A percentile compares a stretch with the other conserved stretches of the same genome.
Conservation (phyloP, 2,888 invertebrate species). For the Drosophila sordidula region DNA sequence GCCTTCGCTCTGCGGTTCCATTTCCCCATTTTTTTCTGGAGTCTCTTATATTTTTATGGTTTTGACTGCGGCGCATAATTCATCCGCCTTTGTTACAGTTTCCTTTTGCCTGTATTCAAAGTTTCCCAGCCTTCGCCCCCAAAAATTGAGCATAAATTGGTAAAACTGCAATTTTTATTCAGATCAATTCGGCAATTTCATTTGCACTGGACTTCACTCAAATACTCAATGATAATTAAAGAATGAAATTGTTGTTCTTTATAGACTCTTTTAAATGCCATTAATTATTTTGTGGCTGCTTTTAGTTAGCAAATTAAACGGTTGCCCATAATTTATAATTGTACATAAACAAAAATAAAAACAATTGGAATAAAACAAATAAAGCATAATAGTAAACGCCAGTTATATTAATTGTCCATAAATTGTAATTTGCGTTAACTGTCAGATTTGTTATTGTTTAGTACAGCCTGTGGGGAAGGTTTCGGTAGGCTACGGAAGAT, state of each 20-base stretch:
- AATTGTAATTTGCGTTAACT: constrained; percentile 56
- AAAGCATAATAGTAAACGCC: constrained; percentile 5
- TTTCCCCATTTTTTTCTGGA: not conserved
- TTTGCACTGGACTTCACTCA: constrained; percentile 27
- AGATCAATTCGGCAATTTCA: constrained; percentile 2
- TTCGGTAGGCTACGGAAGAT: no score
- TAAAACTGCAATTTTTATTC: not conserved
- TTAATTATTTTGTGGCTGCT: constrained; percentile 28
- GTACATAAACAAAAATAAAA: constrained; percentile 1
- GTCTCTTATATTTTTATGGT: constrained; percentile 59
- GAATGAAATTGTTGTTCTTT: constrained; percentile 25
- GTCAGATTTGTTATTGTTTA: constrained; percentile 10
- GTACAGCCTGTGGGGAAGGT: no score
- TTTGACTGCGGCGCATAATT: constrained; percentile 69
- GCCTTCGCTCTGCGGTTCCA: constrained; percentile 14
- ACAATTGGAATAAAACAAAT: not conserved
- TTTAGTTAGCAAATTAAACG: constrained; percentile 27
- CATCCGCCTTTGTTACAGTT: constrained; percentile 65
- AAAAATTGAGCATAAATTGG: constrained; percentile 34
- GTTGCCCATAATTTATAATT: constrained; percentile 26
- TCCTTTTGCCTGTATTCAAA: constrained; percentile 23
- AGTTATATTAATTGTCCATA: constrained; percentile 64
- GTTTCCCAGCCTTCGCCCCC: not conserved
- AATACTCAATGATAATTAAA: constrained; percentile 40
- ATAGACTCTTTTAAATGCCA: constrained; percentile 24